Evolutionary conservation across 2,113 vertebrate genomes (phyloP).

Genomic region (Gavia stellata): DNA sequence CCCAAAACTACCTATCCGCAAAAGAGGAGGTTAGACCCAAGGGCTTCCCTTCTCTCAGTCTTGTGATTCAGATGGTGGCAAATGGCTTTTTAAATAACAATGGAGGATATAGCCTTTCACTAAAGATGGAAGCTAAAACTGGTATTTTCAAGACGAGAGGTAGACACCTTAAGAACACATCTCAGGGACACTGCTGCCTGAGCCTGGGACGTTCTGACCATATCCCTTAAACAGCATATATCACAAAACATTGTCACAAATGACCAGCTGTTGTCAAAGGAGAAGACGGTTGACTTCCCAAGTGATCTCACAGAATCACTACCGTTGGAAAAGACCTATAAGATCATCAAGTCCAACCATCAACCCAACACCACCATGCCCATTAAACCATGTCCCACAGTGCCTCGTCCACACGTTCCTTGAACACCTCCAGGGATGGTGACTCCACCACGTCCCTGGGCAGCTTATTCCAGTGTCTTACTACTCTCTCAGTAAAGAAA

Average conservation of each 20-base stretch:
- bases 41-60: neutral
- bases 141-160: neutral
- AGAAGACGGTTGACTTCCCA: neutral
- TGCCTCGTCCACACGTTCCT: no score
- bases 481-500: no score
- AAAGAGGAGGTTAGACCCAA: neutral
- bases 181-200: accelerated
- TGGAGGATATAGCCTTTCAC: neutral
- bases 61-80: neutral
- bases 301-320: no score
- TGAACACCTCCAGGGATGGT: no score
- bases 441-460: no score
- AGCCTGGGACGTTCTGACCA: neutral
- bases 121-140: neutral
- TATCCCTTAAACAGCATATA: neutral
- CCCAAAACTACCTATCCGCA: neutral
- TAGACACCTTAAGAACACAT: neutral
- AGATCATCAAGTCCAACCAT: no score
- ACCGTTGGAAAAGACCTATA: no score
- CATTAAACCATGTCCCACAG: no score
- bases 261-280: neutral
- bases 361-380: no score
- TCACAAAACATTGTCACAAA: neutral
- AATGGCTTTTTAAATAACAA: neutral
- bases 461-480: no score